Percentiles rank a stretch among this genome's conserved stretches.
Conservation (phyloP, 1,140 invertebrate genomes). For the Myzus persicae region DNA sequence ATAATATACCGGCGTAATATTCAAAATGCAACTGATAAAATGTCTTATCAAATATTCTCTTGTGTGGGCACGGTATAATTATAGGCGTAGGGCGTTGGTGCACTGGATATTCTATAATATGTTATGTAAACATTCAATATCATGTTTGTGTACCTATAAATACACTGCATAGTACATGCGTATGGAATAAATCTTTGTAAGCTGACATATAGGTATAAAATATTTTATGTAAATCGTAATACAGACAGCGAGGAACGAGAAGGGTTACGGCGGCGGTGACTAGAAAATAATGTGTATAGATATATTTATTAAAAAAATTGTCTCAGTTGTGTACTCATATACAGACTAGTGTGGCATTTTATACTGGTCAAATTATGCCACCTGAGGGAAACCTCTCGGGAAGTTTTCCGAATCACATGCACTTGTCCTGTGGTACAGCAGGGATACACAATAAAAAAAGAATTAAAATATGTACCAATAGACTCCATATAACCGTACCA, state of each 20-base stretch:
- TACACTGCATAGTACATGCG: not conserved
- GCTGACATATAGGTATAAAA: not conserved
- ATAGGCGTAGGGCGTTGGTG: not conserved
- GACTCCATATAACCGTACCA: not conserved
- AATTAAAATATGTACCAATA: slow-evolving; percentile 16
- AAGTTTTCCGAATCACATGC: not conserved
- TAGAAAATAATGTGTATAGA: not conserved
- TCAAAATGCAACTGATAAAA: not conserved
- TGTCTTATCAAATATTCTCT: not conserved
- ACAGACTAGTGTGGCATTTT: not conserved
- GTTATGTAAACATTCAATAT: not conserved
- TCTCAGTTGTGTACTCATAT: not conserved
- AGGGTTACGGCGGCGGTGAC: not conserved
- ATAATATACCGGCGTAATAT: no score
- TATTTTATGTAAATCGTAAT: not conserved
- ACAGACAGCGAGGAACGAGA: not conserved
- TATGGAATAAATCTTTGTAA: not conserved
- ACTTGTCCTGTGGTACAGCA: not conserved
- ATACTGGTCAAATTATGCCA: not conserved
- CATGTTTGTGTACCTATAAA: not conserved
- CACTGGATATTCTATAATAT: not conserved
- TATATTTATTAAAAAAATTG: not conserved
- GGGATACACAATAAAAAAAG: not conserved
- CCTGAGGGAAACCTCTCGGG: not conserved
- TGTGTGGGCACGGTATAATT: not conserved